Evolutionary conservation across 2,797 vertebrate species (phyloP).

Genomic region (Crocodylus rhombifer): DNA sequence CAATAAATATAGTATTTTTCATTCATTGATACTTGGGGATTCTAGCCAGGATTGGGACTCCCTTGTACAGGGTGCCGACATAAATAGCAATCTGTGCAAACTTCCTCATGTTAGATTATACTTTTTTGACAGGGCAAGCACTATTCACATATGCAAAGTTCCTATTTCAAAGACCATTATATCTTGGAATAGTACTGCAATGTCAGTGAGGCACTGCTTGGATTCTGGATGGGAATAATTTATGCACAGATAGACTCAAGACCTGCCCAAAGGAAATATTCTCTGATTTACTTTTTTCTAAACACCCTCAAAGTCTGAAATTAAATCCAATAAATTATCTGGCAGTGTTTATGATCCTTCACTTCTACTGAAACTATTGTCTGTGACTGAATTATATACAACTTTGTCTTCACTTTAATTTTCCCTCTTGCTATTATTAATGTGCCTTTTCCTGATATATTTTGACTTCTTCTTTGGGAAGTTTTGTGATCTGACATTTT

Average conservation of each 20-base stretch:
- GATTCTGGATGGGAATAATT: not conserved
- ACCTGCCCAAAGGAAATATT: not conserved
- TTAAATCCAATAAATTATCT: not conserved
- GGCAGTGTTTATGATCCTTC: not conserved
- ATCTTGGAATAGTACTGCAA: fast-evolving
- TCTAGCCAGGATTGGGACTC: not conserved
- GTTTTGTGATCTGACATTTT: not conserved
- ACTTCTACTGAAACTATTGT: not conserved
- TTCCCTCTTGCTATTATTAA: not conserved
- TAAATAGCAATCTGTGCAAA: not conserved
- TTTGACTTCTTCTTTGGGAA: not conserved
- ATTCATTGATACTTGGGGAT: not conserved
- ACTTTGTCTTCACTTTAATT: not conserved
- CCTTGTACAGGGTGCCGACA: not conserved
- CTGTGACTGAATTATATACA: not conserved
- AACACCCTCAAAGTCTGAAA: not conserved
- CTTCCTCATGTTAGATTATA: not conserved
- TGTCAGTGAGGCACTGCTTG: not conserved
- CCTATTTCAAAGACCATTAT: not conserved
- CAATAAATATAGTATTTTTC: not conserved
- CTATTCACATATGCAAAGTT: not conserved
- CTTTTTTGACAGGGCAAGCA: not conserved
- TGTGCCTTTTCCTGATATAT: not conserved
- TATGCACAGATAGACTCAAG: not conserved
- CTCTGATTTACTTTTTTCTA: not conserved